Conservation (phyloP, 2,113 vertebrate genomes). For the Ictidomys tridecemlineatus region DNA sequence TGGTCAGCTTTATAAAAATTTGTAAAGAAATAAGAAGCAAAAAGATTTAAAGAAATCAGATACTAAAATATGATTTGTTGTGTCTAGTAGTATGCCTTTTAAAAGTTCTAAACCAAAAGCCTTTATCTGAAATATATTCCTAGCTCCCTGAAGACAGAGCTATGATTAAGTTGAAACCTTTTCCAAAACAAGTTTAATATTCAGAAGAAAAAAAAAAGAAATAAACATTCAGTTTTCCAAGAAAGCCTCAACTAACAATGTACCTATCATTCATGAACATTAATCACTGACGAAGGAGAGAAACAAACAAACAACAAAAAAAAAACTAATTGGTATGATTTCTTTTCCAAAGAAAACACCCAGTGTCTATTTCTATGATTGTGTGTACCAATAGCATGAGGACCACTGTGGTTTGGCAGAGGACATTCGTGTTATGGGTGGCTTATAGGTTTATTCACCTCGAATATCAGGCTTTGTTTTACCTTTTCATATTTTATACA, state of each 20-base stretch:
- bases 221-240: background rate
- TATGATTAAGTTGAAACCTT: background rate
- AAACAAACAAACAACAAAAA: background rate
- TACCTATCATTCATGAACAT: background rate
- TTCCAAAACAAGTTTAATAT: conserved; percentile 11
- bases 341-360: background rate
- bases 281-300: background rate
- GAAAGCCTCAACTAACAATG: background rate
- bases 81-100: background rate
- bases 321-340: background rate
- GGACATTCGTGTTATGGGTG: background rate
- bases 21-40: background rate
- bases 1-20: background rate
- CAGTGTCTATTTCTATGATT: background rate
- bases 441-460: background rate
- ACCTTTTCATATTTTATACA: background rate
- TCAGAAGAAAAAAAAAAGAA: background rate
- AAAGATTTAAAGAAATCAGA: background rate
- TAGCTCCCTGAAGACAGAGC: background rate
- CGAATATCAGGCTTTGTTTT: background rate
- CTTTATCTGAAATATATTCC: no score
- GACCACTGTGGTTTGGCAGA: background rate
- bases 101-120: no score
- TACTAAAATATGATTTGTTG: background rate
- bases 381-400: no score